Conservation (phyloP, 1,140 invertebrate species). For the Neocloeon triangulifer region DNA sequence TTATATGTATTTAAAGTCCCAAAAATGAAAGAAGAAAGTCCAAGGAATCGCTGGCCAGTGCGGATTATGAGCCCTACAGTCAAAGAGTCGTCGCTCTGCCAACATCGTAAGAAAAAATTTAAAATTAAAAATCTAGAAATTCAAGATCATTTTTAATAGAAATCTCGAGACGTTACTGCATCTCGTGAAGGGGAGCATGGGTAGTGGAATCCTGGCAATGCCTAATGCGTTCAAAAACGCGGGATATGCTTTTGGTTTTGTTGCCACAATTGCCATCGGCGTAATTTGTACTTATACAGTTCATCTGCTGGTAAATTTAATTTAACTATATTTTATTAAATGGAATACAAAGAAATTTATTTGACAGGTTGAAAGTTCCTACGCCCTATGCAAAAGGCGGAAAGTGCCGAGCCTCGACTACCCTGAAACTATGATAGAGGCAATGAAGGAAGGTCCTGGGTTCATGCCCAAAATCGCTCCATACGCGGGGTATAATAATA, state of each 20-base stretch:
- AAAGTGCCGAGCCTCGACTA: background rate
- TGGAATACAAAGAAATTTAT: too few species aligned
- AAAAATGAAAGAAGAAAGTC: too few species aligned
- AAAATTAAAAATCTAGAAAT: too few species aligned
- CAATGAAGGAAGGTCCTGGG: background rate
- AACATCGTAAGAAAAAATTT: too few species aligned
- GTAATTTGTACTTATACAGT: background rate
- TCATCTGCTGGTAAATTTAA: conserved; percentile 1
- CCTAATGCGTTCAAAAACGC: conserved; percentile 24
- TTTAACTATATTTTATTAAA: too few species aligned
- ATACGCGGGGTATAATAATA: conserved; percentile 35
- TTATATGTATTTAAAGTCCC: too few species aligned
- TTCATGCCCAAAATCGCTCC: conserved; percentile 15
- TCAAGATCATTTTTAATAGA: too few species aligned
- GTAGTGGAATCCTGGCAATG: conserved; percentile 33
- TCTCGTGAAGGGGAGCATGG: conserved; percentile 27
- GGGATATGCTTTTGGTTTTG: conserved; percentile 18
- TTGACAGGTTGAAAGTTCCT: background rate
- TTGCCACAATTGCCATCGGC: background rate
- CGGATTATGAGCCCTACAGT: too few species aligned
- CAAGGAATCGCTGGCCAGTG: too few species aligned
- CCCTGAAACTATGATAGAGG: background rate
- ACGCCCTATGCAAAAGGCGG: background rate
- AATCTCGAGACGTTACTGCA: conserved; percentile 22
- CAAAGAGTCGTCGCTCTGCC: too few species aligned